A percentile compares a stretch with the other conserved stretches of the same genome.
Conservation (phyloP, 1,140 invertebrate genomes). For the Ridgeia piscesae region DNA sequence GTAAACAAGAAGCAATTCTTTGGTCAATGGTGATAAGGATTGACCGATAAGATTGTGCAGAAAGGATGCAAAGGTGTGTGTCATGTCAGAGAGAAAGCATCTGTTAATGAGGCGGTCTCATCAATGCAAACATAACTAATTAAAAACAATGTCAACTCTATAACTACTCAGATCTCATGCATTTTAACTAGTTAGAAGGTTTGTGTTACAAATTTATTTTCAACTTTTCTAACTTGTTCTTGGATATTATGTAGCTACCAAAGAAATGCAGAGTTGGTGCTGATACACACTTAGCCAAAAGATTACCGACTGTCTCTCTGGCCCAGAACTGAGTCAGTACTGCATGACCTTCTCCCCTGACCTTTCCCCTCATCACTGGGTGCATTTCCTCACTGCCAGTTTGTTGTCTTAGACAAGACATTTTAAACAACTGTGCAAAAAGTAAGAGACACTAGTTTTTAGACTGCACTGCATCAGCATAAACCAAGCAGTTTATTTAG, state of each 20-base stretch:
- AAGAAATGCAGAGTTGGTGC: neutral
- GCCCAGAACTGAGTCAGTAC: neutral
- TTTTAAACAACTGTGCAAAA: neutral
- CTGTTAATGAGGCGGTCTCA: too few species aligned
- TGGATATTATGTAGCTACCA: neutral
- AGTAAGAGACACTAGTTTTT: neutral
- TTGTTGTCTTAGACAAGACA: neutral
- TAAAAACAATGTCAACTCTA: neutral
- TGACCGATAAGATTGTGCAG: too few species aligned
- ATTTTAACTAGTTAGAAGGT: neutral
- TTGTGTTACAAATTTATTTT: neutral
- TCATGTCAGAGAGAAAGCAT: too few species aligned
- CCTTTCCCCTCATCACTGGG: neutral
- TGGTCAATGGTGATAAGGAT: too few species aligned
- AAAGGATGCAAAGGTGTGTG: too few species aligned
- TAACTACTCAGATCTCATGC: neutral
- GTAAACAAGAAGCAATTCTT: too few species aligned
- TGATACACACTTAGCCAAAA: neutral
- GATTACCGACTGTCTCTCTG: neutral
- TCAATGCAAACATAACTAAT: neutral
- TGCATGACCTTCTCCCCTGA: neutral
- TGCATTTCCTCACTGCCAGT: neutral
- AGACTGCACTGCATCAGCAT: neutral
- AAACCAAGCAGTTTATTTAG: neutral
- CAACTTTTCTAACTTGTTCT: neutral